Evolutionary conservation across 2,888 invertebrate genomes (phyloP), one percentile per base, ranked within the genome.

Genomic region (Drymonia ruficornis): DNA sequence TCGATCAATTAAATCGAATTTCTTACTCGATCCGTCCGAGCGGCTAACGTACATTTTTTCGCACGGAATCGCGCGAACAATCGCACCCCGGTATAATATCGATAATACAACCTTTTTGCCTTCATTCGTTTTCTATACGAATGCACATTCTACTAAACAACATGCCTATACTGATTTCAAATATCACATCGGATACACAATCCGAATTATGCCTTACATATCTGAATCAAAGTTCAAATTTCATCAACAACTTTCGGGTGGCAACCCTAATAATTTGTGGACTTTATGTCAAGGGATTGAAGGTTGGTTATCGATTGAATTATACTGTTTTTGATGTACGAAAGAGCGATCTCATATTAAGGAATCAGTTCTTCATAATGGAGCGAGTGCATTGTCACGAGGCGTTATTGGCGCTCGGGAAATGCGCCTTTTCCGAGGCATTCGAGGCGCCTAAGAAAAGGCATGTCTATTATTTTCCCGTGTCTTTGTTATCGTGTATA

Each of bases 91-190:
- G 80, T 75, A 80, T 83, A 81, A 81, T 83, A 84, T 80, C 74
- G 74, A 79, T 81, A 83, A 83, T 82, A 80, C 76, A 74, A 72
- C 66, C 78, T 84, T 85, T 87, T 84, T 84, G 79, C 77, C 28
- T 47, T 16, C 9, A 47, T 47, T 71, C 74, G 75, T 81, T 84
- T 87, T 87, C 88, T 87, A 80, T 89, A 84, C 81, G 84, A 87
- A 84, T 89, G 86, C 89, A 87, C 87, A 87, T 86, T 88, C 86
- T 78, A 82, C 86, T 86, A 87, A 87, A 86, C 86, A 87, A 67
- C 70, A 49, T 56, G 49, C 52, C 57, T 49, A 59, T 60, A 62
- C 60, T 44, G 67, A 70, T 53, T 66, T 57, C 58, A 64, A 49
- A 66, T 78, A 71, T 70, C 78, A 86, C 84, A 86, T 81, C 78